phyloP scores from a whole-genome alignment of 1,140 invertebrate genomes.

The Drosophila nebulosa region DNA sequence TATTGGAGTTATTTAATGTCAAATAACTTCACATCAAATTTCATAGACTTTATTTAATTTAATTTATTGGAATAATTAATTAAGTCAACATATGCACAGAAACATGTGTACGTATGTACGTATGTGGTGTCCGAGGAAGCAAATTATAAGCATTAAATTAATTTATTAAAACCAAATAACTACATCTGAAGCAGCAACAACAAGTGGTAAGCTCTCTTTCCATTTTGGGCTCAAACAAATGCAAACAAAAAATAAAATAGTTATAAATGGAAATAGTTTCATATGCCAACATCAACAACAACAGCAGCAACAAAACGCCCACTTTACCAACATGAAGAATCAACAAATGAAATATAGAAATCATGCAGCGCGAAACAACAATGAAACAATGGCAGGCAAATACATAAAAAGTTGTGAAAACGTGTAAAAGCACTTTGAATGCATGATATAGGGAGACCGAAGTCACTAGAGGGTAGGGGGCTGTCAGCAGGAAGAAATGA shows the following conservation, averaged over 20 bases:
- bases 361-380: conserved; percentile 38
- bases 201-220: conserved; percentile 34
- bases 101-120: conserved; percentile 19
- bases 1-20: neutral
- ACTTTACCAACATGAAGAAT: conserved; percentile 38
- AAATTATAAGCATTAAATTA: conserved; percentile 14
- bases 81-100: neutral
- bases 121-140: conserved; percentile 28
- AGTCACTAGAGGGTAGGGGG: neutral
- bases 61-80: neutral
- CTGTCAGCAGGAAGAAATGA: neutral
- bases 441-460: neutral
- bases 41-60: neutral
- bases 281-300: conserved; percentile 41
- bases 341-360: conserved; percentile 57
- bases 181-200: conserved; percentile 23
- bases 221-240: conserved; percentile 42
- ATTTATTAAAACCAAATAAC: conserved; percentile 53
- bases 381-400: conserved; percentile 30
- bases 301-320: conserved; percentile 4
- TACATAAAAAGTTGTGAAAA: conserved; percentile 66
- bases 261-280: conserved; percentile 60
- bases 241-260: conserved; percentile 61
- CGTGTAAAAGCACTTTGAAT: conserved; percentile 11
- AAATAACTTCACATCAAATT: neutral